phyloP scores from a whole-genome alignment of 2,888 invertebrate genomes.

The Netelia fuscicornis region DNA sequence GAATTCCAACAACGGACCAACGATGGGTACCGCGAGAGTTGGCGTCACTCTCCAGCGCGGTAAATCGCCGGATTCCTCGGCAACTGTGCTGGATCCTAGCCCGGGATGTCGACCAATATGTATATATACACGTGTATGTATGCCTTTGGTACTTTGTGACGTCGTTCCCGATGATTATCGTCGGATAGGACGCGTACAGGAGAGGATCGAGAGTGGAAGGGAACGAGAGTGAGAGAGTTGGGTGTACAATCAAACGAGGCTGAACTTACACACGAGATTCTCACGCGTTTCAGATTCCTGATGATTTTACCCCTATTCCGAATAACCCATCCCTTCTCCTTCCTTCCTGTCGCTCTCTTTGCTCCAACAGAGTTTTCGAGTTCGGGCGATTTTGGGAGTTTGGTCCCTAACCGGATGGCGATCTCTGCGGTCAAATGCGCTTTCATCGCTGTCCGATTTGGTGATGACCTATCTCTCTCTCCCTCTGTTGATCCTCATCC shows the following conservation, averaged over 20 bases:
- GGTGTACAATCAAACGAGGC: neutral
- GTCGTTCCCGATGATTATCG: slow-evolving; percentile 47
- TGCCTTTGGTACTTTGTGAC: slow-evolving; percentile 1
- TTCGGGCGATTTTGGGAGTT: slow-evolving; percentile 19
- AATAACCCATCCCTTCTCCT: neutral
- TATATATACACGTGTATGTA: neutral
- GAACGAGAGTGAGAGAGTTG: neutral
- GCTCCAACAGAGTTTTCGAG: slow-evolving; percentile 32
- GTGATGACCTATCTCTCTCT: slow-evolving; percentile 1
- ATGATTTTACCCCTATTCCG: slow-evolving; percentile 1
- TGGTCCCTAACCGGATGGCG: slow-evolving; percentile 17
- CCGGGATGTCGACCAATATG: neutral
- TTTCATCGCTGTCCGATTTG: neutral
- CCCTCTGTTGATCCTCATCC: neutral
- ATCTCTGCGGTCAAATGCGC: slow-evolving; percentile 47
- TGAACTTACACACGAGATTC: neutral
- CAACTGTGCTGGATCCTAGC: slow-evolving; percentile 24
- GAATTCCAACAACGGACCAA: slow-evolving; percentile 77
- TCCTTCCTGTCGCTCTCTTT: neutral
- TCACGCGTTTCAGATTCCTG: slow-evolving; percentile 35
- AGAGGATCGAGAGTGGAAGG: slow-evolving; percentile 8
- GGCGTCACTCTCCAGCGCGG: slow-evolving; percentile 62
- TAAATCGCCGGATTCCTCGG: slow-evolving; percentile 70
- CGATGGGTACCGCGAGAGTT: slow-evolving; percentile 64
- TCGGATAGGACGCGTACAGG: slow-evolving; percentile 25